These are phyloP conservation scores for Bombylius discolor DNA, from an alignment of 2,888 invertebrate species.

Conservation along the genomic window DNA sequence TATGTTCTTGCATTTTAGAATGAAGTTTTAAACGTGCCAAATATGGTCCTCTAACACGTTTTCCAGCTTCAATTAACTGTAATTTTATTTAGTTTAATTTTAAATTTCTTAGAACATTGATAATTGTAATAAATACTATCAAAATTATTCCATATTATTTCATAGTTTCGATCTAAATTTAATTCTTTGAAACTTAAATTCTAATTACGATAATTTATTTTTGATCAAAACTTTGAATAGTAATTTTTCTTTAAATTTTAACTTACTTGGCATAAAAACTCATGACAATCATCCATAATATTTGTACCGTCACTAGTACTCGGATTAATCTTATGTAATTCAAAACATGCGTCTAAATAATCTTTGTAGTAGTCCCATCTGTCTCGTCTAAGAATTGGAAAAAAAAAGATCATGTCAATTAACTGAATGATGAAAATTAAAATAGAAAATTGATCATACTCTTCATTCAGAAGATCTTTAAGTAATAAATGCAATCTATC, in stretches of 20 bases:
- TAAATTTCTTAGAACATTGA: too few species aligned
- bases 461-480: slow-evolving; percentile 58
- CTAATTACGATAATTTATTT: too few species aligned
- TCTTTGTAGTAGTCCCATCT: slow-evolving; percentile 61
- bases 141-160: too few species aligned
- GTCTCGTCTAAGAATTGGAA: slow-evolving; percentile 41
- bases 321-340: slow-evolving; percentile 38
- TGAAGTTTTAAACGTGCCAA: slow-evolving; percentile 69
- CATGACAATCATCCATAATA: slow-evolving; percentile 26
- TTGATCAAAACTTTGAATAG: too few species aligned
- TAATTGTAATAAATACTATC: too few species aligned
- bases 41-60: slow-evolving; percentile 62
- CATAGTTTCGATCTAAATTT: too few species aligned
- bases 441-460: slow-evolving; percentile 39
- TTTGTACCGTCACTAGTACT: slow-evolving; percentile 15
- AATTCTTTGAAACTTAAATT: too few species aligned
- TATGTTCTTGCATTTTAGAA: slow-evolving; percentile 43
- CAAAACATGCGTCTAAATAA: slow-evolving; percentile 57
- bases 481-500: slow-evolving; percentile 57
- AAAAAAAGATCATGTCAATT: background rate
- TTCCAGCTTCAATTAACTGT: slow-evolving; percentile 42
- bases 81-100: too few species aligned
- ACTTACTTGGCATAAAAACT: slow-evolving; percentile 28
- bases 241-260: background rate
- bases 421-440: too few species aligned